Evolutionary conservation across 1,140 invertebrate species (phyloP).

Genomic region (Drosophila ficusphila): DNA sequence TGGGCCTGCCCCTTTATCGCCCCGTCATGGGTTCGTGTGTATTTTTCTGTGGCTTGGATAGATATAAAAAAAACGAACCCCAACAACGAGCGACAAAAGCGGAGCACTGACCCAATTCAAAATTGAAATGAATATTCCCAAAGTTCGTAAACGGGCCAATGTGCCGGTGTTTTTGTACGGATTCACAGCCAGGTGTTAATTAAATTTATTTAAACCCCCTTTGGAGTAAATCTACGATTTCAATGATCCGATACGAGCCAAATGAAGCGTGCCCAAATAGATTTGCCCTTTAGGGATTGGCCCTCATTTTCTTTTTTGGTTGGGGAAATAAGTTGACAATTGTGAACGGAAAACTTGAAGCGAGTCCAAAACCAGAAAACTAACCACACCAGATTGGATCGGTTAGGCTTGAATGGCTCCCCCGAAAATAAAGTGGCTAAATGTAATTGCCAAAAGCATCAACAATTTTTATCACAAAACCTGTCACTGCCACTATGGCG

Average conservation of each 20-base stretch:
- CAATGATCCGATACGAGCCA: constrained; percentile 34
- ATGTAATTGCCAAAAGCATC: constrained; percentile 47
- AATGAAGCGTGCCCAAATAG: constrained; percentile 74
- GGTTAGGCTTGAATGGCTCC: not conserved
- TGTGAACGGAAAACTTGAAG: constrained; percentile 1
- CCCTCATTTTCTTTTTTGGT: too few species aligned
- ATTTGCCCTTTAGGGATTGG: constrained; percentile 47
- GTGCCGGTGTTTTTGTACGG: not conserved
- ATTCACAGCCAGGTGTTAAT: constrained; percentile 70
- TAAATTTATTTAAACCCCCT: constrained; percentile 65
- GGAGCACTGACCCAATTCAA: constrained; percentile 71
- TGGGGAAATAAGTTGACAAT: constrained; percentile 60
- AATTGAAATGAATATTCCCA: constrained; percentile 32
- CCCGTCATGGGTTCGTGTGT: constrained; percentile 18
- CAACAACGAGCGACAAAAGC: constrained; percentile 19
- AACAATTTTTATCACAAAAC: constrained; percentile 56
- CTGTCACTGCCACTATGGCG: constrained; percentile 50
- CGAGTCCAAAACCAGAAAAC: constrained; percentile 16
- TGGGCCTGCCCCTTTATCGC: constrained; percentile 42
- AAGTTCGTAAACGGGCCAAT: constrained; percentile 6
- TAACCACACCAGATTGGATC: constrained; percentile 20
- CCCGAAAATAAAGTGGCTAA: constrained; percentile 3
- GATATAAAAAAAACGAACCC: constrained; percentile 6
- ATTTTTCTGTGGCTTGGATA: constrained; percentile 29
- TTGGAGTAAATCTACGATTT: constrained; percentile 40